Conservation (phyloP, 2,113 vertebrate species). For the Lasiurus cinereus region DNA sequence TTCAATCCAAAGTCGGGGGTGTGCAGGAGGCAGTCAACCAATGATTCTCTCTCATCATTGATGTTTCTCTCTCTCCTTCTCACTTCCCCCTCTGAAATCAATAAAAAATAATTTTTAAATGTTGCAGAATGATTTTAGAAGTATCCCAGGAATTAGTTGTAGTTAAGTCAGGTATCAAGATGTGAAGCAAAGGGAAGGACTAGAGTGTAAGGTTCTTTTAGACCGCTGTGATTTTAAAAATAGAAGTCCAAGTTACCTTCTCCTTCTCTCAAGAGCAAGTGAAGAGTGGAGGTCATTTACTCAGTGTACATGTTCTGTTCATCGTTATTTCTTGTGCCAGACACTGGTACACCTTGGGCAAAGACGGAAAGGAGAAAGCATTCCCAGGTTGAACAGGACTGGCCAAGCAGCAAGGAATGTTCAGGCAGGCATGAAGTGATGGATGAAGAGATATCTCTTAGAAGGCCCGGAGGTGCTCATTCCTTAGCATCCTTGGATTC, state of each 20-base stretch:
- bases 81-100: no score
- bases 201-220: not conserved
- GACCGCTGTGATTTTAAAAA: not conserved
- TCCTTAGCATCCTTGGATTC: not conserved
- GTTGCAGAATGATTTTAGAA: not conserved
- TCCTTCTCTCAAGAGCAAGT: slow-evolving; percentile 27
- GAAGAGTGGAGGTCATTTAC: not conserved
- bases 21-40: no score
- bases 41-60: no score
- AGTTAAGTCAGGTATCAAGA: not conserved
- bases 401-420: not conserved
- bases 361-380: slow-evolving; percentile 45
- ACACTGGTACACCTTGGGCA: not conserved
- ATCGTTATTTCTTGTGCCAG: not conserved
- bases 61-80: no score
- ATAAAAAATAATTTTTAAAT: not conserved
- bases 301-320: not conserved
- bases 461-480: not conserved
- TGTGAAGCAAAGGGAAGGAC: not conserved
- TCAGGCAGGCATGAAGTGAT: slow-evolving; percentile 10
- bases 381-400: slow-evolving; percentile 3
- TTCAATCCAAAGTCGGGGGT: no score
- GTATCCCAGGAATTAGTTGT: not conserved
- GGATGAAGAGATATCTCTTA: not conserved
- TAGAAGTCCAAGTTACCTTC: not conserved